Conservation (phyloP, 2,797 vertebrate species). For the Gila robusta region DNA sequence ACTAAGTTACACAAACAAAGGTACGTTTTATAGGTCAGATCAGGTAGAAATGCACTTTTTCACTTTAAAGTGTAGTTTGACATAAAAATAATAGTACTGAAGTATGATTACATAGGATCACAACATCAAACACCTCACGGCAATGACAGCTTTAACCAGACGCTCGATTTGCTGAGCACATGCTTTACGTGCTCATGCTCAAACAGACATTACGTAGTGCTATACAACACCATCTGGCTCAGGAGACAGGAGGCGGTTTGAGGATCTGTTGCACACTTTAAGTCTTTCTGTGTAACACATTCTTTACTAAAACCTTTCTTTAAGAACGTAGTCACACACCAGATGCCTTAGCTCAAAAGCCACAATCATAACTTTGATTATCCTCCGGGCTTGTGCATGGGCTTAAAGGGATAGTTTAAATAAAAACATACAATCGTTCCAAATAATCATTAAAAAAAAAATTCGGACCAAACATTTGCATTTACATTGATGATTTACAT, state of each 20-base stretch:
- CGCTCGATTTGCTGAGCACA: slow-evolving; percentile 65
- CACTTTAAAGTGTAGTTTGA: slow-evolving; percentile 27
- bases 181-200: slow-evolving; percentile 73
- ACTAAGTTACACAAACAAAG: not conserved
- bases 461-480: not conserved
- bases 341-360: slow-evolving; percentile 35
- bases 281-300: slow-evolving; percentile 51
- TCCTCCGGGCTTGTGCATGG: slow-evolving; percentile 11
- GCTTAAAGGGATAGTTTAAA: not conserved
- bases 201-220: slow-evolving; percentile 70
- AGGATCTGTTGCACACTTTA: slow-evolving; percentile 66
- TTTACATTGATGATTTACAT: not conserved
- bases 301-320: slow-evolving; percentile 50
- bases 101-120: slow-evolving; percentile 67
- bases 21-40: not conserved
- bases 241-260: slow-evolving; percentile 64
- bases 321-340: slow-evolving; percentile 17
- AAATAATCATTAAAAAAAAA: not conserved
- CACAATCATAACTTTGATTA: slow-evolving; percentile 42
- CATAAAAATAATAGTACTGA: slow-evolving; percentile 63
- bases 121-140: slow-evolving; percentile 71
- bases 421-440: not conserved
- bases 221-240: slow-evolving; percentile 78
- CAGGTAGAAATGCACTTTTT: slow-evolving; percentile 11
- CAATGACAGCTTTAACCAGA: slow-evolving; percentile 50